Evolutionary conservation across 1,140 invertebrate species (phyloP), one percentile per base, ranked within the genome.

Genomic region (Phocides pigmalion): DNA sequence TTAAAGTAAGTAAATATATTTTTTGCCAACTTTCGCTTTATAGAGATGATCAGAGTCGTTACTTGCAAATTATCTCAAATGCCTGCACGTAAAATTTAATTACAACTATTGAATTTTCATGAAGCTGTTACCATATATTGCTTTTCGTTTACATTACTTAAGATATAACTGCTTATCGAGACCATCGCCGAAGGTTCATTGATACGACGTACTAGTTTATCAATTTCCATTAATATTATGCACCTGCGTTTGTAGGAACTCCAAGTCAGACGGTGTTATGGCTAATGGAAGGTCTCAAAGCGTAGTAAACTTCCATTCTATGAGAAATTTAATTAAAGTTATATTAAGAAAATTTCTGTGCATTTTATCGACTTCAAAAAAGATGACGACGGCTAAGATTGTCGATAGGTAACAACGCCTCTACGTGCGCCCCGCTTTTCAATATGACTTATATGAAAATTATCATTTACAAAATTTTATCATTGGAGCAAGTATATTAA

Each of bases 51-150:
- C 19, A 42, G 17, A 20, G 37, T 25, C 14, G 20, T 56, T 42
- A 42, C 37, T 56, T 25, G 37, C 37, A 42, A 56, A 56, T 42
- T 56, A 42, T 56, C 37, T 56, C 12, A 56, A 56, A 56, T 42
- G 12, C 12, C 53, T 56, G 53, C 39, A 56, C 42, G 28, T 17
- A 19, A 35, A 51, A 51, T 51, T 37, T 32, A 25, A 56, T 56
- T 56, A 56, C 53, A 25, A 42, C 53, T 42, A n/a, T 56, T 56
- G 53, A 56, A 56, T 56, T 56, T 56, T 56, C 53, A 56, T 56
- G 37, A 42, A 42, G 17, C 37, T 11, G 32, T 37, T 41, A 12
- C 53, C 53, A 42, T 56, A 56, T 56, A 56, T 56, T 56, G 53
- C 53, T 56, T 56, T 56, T 56, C 39, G 53, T 42, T 56, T 25